Evolutionary conservation across 1,140 invertebrate genomes (phyloP), one percentile per base, ranked within the genome.

Genomic region (Tachypleus tridentatus): DNA sequence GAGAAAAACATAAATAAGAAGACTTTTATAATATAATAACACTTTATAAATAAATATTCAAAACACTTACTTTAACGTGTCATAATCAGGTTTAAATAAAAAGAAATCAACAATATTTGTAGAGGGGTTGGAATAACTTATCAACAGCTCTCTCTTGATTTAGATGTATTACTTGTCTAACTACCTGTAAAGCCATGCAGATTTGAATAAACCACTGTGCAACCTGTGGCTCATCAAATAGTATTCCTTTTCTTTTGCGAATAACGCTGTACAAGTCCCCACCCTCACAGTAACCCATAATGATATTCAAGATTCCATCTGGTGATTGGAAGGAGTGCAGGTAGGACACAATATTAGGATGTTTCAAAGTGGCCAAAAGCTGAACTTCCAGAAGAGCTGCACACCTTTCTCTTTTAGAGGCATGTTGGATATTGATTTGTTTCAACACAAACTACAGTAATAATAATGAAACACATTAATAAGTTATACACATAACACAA

Each of bases 191-290:
- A 8, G 81, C 81, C 76, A 82, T 78, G 29, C 79, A 75, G 50
- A 82, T 79, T 70, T 82, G 81, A 52, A 82, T 77, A 74, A 82
- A 81, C 79, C 81, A 82, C 67, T 82, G 76, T 3, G 82, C 74
- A 58, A 82, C 73, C 56, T 80, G 76, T 57, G 74, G 71, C 69
- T 82, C 81, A 47, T 76, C 75, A 51, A 80, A 68, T 50, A 73
- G 64, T 3, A 71, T 63, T 3, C 77, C 77, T 68, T 77, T 77
- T 56, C 77, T 76, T 66, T 79, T 76, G 64, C 79, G 79, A n/a
- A 82, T 75, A 60, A 73, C 74, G 9, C 72, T 74, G 67, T 80
- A 80, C 29, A 82, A 67, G 69, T 82, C 81, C 10, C 81, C 81
- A 56, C 78, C 79, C 64, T 81, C 81, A 73, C 80, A 81, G 63